Evolutionary conservation across 2,888 invertebrate species (phyloP), one percentile per base, ranked within the genome.

Genomic region (Ptycholaimellus sp.): DNA sequence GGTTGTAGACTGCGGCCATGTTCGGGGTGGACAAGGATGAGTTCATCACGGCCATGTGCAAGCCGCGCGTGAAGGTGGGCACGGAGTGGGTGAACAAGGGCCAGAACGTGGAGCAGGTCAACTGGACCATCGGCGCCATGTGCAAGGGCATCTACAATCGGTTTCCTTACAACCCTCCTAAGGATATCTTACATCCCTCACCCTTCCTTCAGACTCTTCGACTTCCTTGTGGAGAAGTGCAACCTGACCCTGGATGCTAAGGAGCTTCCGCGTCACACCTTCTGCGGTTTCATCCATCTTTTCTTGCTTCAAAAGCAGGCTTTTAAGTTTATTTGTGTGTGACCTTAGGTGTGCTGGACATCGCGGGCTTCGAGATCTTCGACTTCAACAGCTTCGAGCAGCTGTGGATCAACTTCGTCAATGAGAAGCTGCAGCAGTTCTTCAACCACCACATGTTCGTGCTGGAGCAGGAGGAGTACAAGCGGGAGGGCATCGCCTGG

Each of bases 351-450:
- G 90, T 93, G 66, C 73, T 93, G 73, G 90, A 93, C 81, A 93
- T 93, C 70, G 90, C 90, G 65, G 90, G 90, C 71, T 93, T 93
- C 68, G 90, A 93, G 70, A 93, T 93, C 70, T 93, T 93, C 74
- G 90, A 35, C 25, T 85, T 68, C 73, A 83, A 83, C 72, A 78
- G 81, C 66, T 83, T 82, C 71, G 82, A 83, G 70, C 82, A 83
- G 71, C 71, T 83, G 64, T 83, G 82, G 70, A 83, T 83, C 72
- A 83, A 83, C 72, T 83, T 83, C 71, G 82, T 82, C 18, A 83
- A 83, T 65, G 82, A 83, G 69, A 79, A 81, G 67, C 72, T 83
- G 59, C 82, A 66, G 69, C 82, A 83, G 66, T 83, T 82, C 73
- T 83, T 83, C 75, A 83, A 83, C 69, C 82, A 83, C 61, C 61